Conservation (phyloP, 2,113 vertebrate species). For the Hippocampus barbouri region DNA sequence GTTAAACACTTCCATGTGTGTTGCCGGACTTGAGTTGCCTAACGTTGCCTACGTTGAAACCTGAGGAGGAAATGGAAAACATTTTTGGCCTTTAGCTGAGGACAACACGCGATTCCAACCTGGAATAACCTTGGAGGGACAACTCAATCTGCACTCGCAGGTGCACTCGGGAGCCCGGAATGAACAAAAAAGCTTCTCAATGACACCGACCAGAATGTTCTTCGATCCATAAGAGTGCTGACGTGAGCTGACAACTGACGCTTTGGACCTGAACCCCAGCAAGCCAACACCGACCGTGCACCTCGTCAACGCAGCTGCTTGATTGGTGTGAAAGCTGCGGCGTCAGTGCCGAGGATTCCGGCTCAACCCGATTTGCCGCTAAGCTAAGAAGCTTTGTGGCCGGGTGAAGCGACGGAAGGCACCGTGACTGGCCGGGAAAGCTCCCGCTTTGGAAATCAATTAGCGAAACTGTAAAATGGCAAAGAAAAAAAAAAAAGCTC, state of each 20-base stretch:
- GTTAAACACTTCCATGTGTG: no score
- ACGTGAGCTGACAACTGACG: neutral
- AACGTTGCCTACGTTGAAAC: conserved; percentile 24
- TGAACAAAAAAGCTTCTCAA: neutral
- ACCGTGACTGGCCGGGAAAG: neutral
- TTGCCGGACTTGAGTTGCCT: neutral
- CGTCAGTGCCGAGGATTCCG: conserved; percentile 58
- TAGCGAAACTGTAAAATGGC: neutral
- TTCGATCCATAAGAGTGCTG: neutral
- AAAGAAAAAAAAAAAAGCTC: neutral
- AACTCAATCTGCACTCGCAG: neutral
- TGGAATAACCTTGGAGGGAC: neutral
- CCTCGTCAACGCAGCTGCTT: conserved; percentile 36
- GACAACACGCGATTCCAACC: neutral
- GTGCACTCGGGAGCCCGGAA: neutral
- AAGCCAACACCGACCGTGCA: conserved; percentile 15
- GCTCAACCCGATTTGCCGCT: conserved; percentile 62
- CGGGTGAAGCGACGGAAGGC: conserved; percentile 26
- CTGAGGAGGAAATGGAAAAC: conserved; percentile 2
- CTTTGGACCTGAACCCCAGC: conserved; percentile 1
- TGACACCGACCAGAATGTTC: neutral
- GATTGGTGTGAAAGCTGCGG: conserved; percentile 40
- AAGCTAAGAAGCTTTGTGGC: conserved; percentile 69
- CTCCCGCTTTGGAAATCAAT: neutral
- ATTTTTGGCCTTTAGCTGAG: neutral